Base-by-base conservation (phyloP, 2,888 invertebrate genomes). In the Quadriops clusia region DNA sequence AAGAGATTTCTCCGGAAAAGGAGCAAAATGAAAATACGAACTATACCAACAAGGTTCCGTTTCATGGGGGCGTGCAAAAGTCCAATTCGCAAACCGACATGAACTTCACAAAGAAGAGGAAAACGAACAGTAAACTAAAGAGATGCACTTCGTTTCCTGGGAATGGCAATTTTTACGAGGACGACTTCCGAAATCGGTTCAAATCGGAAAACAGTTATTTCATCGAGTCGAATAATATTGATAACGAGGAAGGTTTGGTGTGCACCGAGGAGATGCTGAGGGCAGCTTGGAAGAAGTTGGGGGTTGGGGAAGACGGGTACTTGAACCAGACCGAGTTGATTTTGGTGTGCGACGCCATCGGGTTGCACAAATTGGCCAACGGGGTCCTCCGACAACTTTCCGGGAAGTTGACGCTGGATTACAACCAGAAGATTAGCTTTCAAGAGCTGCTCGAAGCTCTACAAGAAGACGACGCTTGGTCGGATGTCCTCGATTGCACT, bases 351-450 rank as follows among this genome's bases (percentile, higher is more conserved):
- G 67, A 73, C 47, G 73, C 72, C 37, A 72, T 77, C 36, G 77
- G 77, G 32, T 67, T 76, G 54, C 70, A 72, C 42, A 68, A 68
- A 42, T 63, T 76, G 53, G 70, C 74, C 10, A 68, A 71, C 43
- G 72, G 73, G 53, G 74, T 79, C 44, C 60, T 67, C 27, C 47
- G 71, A 39, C 72, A 75, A 49, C 62, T 80, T 27, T 78, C 78
- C 47, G 69, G 71, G 36, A 74, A 75, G 46, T 57, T 79, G 24
- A 72, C 73, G 44, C 57, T 68, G 26, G 72, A 76, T 48, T 64
- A 65, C 33, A 72, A 77, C 50, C 72, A 74, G 12, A 63, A 64
- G 41, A 74, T 79, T 34, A 72, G 69, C 43, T 73, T 78, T 47
- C 67, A 72, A 37, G 76, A 78, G 49, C 72, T 80, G 44, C 54